phyloP scores from a whole-genome alignment of 2,888 invertebrate genomes.

The Chrysotoxum bicinctum region DNA sequence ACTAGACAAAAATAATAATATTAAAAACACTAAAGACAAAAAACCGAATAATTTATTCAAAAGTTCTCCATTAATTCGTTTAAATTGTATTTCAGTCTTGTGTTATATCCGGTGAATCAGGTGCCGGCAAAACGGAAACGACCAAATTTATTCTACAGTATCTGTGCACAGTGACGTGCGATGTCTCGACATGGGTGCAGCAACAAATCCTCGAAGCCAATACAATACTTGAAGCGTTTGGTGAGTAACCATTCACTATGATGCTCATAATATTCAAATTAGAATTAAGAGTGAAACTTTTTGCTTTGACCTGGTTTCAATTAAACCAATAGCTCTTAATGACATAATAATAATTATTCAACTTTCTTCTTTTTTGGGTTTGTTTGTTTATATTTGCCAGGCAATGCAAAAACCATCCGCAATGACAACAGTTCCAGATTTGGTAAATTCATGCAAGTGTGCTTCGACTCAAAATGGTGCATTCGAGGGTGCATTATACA shows the following conservation, averaged over 20 bases:
- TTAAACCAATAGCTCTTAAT: not conserved
- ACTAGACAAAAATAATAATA: slow-evolving; percentile 16
- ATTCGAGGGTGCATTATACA: slow-evolving; percentile 95
- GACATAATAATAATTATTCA: not conserved
- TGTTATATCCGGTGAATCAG: slow-evolving; percentile 96
- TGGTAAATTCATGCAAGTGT: slow-evolving; percentile 97
- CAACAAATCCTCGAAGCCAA: slow-evolving; percentile 97
- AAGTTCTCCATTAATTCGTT: slow-evolving; percentile 55
- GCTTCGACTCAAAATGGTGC: slow-evolving; percentile 93
- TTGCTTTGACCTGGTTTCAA: slow-evolving; percentile 41
- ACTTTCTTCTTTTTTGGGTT: not conserved
- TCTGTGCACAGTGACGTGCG: slow-evolving; percentile 92
- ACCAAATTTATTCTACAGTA: slow-evolving; percentile 96
- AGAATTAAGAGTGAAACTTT: slow-evolving; percentile 37
- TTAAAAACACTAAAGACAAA: not conserved
- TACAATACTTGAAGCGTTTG: slow-evolving; percentile 95
- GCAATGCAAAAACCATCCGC: slow-evolving; percentile 95
- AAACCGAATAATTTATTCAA: slow-evolving; percentile 10
- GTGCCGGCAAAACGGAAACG: slow-evolving; percentile 96
- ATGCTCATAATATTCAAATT: slow-evolving; percentile 23
- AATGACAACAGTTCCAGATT: slow-evolving; percentile 97
- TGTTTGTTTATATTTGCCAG: slow-evolving; percentile 81
- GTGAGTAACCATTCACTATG: slow-evolving; percentile 82
- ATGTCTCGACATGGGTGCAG: slow-evolving; percentile 95
- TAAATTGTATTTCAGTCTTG: slow-evolving; percentile 86